Conservation (phyloP, 1,140 invertebrate species). For the Oscheius sp. region DNA sequence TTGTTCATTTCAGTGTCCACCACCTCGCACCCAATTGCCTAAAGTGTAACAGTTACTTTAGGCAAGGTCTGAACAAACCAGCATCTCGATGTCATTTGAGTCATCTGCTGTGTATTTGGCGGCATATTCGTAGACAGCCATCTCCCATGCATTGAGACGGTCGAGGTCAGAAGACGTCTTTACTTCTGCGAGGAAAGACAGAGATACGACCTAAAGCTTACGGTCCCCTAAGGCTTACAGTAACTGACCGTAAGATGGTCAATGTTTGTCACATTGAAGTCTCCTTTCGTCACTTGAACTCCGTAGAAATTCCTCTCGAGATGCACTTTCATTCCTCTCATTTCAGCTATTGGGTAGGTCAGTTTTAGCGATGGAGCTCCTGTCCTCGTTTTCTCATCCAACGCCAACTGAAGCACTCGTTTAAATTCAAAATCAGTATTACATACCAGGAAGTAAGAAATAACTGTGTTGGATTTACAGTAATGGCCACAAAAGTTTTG, state of each 20-base stretch:
- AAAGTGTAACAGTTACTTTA: constrained; percentile 6
- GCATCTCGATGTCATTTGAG: constrained; percentile 36
- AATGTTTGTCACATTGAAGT: constrained; percentile 41
- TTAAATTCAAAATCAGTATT: constrained; percentile 4
- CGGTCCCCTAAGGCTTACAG: not conserved
- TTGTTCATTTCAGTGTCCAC: constrained; percentile 58
- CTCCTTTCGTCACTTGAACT: constrained; percentile 19
- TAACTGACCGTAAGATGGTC: constrained; percentile 47
- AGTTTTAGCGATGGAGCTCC: constrained; percentile 20
- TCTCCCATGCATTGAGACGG: constrained; percentile 34
- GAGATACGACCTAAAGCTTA: not conserved
- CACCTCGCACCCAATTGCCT: constrained; percentile 55
- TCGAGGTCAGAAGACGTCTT: constrained; percentile 23
- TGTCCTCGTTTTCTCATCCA: constrained; percentile 28
- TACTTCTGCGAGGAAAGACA: constrained; percentile 12
- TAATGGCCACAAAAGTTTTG: constrained; percentile 53
- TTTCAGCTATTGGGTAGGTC: constrained; percentile 48
- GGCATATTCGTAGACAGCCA: constrained; percentile 42
- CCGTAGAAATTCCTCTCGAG: constrained; percentile 56
- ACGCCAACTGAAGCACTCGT: constrained; percentile 26
- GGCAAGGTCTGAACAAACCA: constrained; percentile 29
- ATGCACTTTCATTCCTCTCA: constrained; percentile 50
- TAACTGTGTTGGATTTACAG: constrained; percentile 44
- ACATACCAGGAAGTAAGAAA: constrained; percentile 41
- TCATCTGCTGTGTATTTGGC: constrained; percentile 13